Evolutionary conservation across 2,888 invertebrate genomes (phyloP), one percentile per base, ranked within the genome.

Genomic region (Nymphalis c-album): DNA sequence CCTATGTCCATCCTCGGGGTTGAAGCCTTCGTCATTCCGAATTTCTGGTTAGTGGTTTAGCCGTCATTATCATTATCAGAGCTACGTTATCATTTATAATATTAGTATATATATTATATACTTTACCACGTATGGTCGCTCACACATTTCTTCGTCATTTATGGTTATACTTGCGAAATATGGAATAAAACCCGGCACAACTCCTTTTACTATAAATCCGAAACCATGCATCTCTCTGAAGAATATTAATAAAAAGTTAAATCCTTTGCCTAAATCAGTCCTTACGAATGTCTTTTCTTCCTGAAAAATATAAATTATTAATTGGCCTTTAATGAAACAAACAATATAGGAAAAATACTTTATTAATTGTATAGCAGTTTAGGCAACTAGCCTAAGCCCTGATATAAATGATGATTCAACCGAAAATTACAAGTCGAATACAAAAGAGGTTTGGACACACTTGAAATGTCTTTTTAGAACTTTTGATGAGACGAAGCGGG

Each of bases 201-300:
- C 35, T 0, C 58, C 63, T 35, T 63, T 63, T 13, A 63, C 55
- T 35, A 20, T 58, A 22, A 63, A 58, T 22, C 63, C 57, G 7
- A 63, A 35, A 7, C 48, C 26, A 13, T 57, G 8, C 7, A 48
- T 47, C 35, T 63, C 18, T 46, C 10, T 3, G 8, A 26, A 63
- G n/a, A 53, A 53, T n/a, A 26, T 17, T 0, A 55, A 53, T 13
- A 63, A 13, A 16, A 48, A 16, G 7, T 31, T 31, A 10, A 47
- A 20, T 2, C 47, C 57, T 17, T 18, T 63, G 16, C 40, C 40
- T 2, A 57, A 57, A 40, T 31, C 8, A 1, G 8, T 7, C n/a
- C 40, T 35, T 18, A 57, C 57, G 18, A n/a, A 57, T 40, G 40
- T 57, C 10, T 57, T 57, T 2, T 10, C 10, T 18, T 57, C 57